phyloP scores from a whole-genome alignment of 2,888 invertebrate genomes.

The Branchellion lobata region DNA sequence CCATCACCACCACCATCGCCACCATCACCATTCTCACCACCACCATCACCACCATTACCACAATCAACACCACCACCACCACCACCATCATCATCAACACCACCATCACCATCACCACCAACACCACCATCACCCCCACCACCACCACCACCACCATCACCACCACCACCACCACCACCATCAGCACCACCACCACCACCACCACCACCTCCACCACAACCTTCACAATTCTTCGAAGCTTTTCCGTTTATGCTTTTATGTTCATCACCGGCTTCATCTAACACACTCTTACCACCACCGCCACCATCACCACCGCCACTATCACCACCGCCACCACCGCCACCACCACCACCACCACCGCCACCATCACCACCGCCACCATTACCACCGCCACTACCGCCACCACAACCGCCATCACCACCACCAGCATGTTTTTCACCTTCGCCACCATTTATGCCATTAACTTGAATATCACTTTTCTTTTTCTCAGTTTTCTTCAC shows the following conservation, averaged over 20 bases:
- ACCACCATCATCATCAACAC: neutral
- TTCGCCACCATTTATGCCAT: neutral
- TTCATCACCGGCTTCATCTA: neutral
- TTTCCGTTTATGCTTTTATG: neutral
- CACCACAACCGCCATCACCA: neutral
- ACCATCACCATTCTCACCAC: neutral
- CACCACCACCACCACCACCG: neutral
- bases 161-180: slow-evolving; percentile 4
- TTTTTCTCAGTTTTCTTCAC: neutral
- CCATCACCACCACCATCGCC: slow-evolving; percentile 2
- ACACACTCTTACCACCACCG: neutral
- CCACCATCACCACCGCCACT: no score
- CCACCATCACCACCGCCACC: neutral
- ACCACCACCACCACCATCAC: neutral
- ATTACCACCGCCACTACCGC: neutral
- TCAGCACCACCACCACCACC: neutral
- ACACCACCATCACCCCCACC: neutral
- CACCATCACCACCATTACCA: neutral
- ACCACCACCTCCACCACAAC: slow-evolving; percentile 6
- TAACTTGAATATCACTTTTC: neutral
- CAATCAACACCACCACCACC: neutral
- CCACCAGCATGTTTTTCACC: neutral
- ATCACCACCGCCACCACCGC: neutral
- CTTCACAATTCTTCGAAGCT: neutral
- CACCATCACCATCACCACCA: neutral